Evolutionary conservation across 1,140 invertebrate species (phyloP).

Genomic region (Cydia splendana): DNA sequence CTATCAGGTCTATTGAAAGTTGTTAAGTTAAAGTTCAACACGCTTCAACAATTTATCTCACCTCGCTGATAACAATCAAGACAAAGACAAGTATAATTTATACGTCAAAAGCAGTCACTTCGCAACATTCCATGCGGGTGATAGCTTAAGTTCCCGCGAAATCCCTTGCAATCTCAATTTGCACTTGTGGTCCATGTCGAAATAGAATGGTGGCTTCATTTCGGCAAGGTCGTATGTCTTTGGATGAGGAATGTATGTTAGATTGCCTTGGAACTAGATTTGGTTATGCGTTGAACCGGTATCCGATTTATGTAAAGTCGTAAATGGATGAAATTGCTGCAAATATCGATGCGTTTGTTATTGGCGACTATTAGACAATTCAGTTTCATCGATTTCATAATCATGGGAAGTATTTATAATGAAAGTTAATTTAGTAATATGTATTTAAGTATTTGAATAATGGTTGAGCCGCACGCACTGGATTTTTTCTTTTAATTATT

Average conservation of each 20-base stretch:
- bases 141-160: background rate
- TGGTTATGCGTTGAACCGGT: background rate
- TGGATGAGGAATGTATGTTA: background rate
- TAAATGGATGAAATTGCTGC: background rate
- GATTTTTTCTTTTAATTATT: too few relatives aligned
- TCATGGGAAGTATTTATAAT: too few relatives aligned
- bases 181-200: background rate
- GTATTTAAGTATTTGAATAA: too few relatives aligned
- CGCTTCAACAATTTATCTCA: too few relatives aligned
- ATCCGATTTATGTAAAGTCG: background rate
- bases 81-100: background rate
- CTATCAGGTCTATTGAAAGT: too few relatives aligned
- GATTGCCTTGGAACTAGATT: background rate
- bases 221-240: background rate
- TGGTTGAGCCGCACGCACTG: too few relatives aligned
- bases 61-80: background rate
- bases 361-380: background rate
- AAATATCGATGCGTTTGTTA: background rate
- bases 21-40: too few relatives aligned
- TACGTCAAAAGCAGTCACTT: background rate
- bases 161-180: background rate
- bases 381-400: too few relatives aligned
- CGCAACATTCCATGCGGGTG: slow-evolving; percentile 1
- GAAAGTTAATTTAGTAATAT: too few relatives aligned
- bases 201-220: background rate